Evolutionary conservation across 2,113 vertebrate species (phyloP).

Genomic region (Tupaia chinensis): DNA sequence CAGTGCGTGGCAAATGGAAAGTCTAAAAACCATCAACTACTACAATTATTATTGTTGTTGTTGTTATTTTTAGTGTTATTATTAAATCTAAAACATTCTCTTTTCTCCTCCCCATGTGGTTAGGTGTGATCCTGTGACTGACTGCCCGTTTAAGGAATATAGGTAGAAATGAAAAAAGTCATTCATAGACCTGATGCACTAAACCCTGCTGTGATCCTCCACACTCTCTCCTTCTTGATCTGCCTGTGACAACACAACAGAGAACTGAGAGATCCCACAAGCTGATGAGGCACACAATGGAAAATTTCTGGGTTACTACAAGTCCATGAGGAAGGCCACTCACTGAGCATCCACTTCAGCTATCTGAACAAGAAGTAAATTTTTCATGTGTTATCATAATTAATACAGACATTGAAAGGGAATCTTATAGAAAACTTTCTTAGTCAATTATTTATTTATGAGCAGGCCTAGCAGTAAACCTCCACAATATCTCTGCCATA

Average conservation of each 20-base stretch:
- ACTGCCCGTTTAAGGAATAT: neutral
- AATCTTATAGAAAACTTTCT: neutral
- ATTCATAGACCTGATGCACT: neutral
- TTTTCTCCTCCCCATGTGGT: neutral
- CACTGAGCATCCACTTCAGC: neutral
- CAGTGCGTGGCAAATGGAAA: neutral
- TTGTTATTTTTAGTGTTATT: neutral
- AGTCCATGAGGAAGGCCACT: neutral
- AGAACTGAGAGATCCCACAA: neutral
- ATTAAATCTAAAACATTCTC: neutral
- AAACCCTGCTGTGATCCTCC: neutral
- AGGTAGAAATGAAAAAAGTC: neutral
- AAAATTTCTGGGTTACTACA: neutral
- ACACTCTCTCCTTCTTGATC: neutral
- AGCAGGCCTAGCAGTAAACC: too few relatives aligned
- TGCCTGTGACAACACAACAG: neutral
- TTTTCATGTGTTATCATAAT: neutral
- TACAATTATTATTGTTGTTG: neutral
- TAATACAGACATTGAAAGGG: neutral
- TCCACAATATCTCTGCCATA: too few relatives aligned
- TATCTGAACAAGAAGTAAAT: neutral
- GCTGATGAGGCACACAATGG: neutral
- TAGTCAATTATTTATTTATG: neutral
- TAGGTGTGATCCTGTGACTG: neutral
- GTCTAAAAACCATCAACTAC: neutral